A percentile compares a stretch with the other conserved stretches of the same genome.
Conservation (phyloP, 2,888 invertebrate genomes). For the Chrysolina haemoptera region DNA sequence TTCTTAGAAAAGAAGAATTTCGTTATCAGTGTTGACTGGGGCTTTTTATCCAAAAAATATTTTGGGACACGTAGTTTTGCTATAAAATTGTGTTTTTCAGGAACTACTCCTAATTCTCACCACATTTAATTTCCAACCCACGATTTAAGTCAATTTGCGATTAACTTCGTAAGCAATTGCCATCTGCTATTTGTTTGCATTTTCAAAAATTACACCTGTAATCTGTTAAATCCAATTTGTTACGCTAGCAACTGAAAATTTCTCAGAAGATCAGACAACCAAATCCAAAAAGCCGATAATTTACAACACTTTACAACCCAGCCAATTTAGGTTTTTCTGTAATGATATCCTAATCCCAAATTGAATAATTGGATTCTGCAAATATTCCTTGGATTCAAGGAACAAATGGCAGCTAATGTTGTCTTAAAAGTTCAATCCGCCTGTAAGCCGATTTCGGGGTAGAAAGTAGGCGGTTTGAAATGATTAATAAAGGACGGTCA, state of each 20-base stretch:
- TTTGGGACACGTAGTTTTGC: too few species aligned
- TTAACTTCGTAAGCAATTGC: too few species aligned
- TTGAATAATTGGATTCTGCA: constrained; percentile 43
- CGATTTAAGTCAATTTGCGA: too few species aligned
- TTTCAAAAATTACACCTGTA: constrained; percentile 24
- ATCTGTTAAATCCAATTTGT: constrained; percentile 26
- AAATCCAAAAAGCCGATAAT: constrained; percentile 28
- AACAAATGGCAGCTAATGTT: constrained; percentile 24
- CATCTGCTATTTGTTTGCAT: constrained; percentile 20
- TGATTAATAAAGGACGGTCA: constrained; percentile 6
- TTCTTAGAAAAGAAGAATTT: too few species aligned
- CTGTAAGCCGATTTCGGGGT: constrained; percentile 18
- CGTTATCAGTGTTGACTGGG: too few species aligned
- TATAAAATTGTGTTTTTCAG: too few species aligned
- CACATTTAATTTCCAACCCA: too few species aligned
- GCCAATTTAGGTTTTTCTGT: constrained; percentile 14
- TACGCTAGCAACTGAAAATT: neutral
- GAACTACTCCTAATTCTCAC: too few species aligned
- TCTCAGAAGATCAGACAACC: constrained; percentile 7
- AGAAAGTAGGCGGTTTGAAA: neutral
- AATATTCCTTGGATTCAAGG: constrained; percentile 32
- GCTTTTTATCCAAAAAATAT: too few species aligned
- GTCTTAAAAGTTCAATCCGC: neutral
- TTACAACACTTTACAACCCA: constrained; percentile 31
- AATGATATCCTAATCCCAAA: constrained; percentile 24